phyloP scores from a whole-genome alignment of 2,113 vertebrate species.

The Platichthys stellatus region DNA sequence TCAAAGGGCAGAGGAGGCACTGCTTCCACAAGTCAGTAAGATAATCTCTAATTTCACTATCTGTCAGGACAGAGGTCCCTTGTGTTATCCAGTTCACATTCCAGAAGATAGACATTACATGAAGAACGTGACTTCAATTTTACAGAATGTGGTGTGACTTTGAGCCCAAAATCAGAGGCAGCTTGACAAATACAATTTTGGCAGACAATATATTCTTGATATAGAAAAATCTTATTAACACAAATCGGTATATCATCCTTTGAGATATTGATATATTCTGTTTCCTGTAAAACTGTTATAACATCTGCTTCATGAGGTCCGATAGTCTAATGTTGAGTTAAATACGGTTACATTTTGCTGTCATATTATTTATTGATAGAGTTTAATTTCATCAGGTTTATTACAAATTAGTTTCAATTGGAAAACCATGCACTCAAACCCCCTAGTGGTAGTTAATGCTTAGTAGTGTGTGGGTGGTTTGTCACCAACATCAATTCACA shows the following conservation, averaged over 20 bases:
- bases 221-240: no score
- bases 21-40: background rate
- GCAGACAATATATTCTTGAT: no score
- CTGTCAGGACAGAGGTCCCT: conserved; percentile 21
- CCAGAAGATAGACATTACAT: background rate
- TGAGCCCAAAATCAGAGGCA: no score
- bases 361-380: no score
- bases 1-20: conserved; percentile 29
- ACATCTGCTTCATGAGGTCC: no score
- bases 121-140: background rate
- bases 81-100: background rate
- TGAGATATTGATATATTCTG: no score
- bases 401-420: background rate
- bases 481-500: background rate
- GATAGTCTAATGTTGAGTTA: background rate
- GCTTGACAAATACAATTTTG: no score
- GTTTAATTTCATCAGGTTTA: background rate
- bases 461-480: background rate
- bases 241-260: no score
- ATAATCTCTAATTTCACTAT: conserved; percentile 29
- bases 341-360: background rate
- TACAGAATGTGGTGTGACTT: background rate
- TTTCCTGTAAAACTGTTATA: no score
- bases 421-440: background rate
- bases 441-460: conserved; percentile 1